Percentiles rank a stretch among this genome's conserved stretches.
Evolutionary conservation across 2,113 vertebrate genomes (phyloP).

Genomic region (Calyptomena viridis): DNA sequence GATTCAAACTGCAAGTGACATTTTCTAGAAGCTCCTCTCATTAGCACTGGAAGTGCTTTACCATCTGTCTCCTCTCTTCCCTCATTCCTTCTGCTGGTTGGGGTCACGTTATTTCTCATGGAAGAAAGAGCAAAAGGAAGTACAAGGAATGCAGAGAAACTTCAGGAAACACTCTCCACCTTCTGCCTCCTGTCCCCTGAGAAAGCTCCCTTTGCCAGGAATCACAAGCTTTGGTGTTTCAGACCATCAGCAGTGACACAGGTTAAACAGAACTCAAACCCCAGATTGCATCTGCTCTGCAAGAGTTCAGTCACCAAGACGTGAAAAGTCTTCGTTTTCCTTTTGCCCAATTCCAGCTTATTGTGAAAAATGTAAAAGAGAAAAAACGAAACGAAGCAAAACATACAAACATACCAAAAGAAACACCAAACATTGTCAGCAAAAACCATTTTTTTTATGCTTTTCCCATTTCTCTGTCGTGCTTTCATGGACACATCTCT

Average conservation of each 20-base stretch:
- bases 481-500: neutral
- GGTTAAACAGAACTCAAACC: neutral
- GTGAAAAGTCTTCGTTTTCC: neutral
- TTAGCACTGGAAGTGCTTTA: neutral
- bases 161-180: neutral
- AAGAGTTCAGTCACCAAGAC: neutral
- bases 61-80: constrained; percentile 24
- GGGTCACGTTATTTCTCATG: neutral
- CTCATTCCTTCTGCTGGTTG: neutral
- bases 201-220: neutral
- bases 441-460: rapidly evolving
- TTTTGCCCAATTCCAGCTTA: neutral
- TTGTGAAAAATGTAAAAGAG: neutral
- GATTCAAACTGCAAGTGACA: neutral
- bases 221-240: neutral
- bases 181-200: constrained; percentile 5
- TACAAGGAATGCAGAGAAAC: neutral
- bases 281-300: neutral
- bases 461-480: neutral
- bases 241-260: neutral
- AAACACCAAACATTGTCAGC: neutral
- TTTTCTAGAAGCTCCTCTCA: constrained; percentile 25
- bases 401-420: rapidly evolving
- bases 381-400: neutral
- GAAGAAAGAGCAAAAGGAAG: neutral